Percentiles rank a stretch among this genome's conserved stretches.
These are phyloP conservation scores for Tachina lurida DNA, from an alignment of 2,888 invertebrate species.

Conservation along the genomic window DNA sequence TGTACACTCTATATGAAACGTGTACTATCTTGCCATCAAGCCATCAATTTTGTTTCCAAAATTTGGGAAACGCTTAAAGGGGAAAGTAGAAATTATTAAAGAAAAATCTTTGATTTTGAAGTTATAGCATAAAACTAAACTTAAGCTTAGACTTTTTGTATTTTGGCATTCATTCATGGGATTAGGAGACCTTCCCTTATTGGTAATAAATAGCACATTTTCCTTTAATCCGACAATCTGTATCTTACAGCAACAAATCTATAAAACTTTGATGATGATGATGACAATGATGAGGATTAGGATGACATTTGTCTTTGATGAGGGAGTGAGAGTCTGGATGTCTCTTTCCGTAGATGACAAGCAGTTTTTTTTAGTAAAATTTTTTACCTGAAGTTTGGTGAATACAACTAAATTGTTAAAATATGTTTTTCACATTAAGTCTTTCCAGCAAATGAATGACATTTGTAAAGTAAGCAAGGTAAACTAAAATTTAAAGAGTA, in stretches of 20 bases:
- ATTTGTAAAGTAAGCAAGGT: constrained; percentile 13
- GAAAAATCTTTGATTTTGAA: constrained; percentile 14
- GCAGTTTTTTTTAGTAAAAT: constrained; percentile 14
- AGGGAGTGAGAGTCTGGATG: not conserved
- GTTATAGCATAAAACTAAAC: not conserved
- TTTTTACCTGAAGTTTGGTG: constrained; percentile 15
- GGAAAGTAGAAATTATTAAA: constrained; percentile 1
- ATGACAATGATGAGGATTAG: constrained; percentile 21
- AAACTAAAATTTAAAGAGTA: not conserved
- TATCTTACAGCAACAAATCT: constrained; percentile 14
- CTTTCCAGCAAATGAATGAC: constrained; percentile 5
- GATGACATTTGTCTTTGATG: constrained; percentile 28
- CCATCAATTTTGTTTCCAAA: not conserved
- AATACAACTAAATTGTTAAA: constrained; percentile 29
- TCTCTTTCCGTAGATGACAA: constrained; percentile 9
- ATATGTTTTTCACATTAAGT: constrained; percentile 17
- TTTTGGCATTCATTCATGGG: not conserved
- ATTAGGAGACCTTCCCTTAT: constrained; percentile 17
- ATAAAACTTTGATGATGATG: constrained; percentile 12
- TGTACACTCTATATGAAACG: constrained; percentile 11
- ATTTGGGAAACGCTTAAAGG: not conserved
- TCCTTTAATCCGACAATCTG: not conserved
- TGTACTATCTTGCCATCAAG: constrained; percentile 39
- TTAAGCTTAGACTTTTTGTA: not conserved
- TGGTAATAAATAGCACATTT: constrained; percentile 21